Conservation (phyloP, 2,888 invertebrate species). For the Pardosa pseudoannulata region DNA sequence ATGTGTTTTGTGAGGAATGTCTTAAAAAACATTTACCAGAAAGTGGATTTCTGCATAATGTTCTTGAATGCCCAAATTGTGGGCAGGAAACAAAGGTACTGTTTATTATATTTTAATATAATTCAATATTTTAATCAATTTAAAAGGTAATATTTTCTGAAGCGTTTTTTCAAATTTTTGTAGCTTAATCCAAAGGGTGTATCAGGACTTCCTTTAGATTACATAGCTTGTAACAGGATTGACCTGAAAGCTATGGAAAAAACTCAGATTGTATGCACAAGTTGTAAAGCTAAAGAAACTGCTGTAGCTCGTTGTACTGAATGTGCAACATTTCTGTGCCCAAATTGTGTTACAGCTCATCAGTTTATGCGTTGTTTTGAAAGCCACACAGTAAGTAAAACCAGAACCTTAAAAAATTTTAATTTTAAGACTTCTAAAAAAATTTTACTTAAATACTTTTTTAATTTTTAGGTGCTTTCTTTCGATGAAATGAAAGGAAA, state of each 20-base stretch:
- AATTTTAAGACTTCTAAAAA: too few relatives aligned
- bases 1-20: conserved; percentile 96
- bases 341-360: conserved; percentile 95
- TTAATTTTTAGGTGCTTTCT: conserved; percentile 83
- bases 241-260: conserved; percentile 82
- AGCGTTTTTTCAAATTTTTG: too few relatives aligned
- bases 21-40: conserved; percentile 85
- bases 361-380: conserved; percentile 98
- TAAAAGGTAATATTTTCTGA: too few relatives aligned
- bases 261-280: conserved; percentile 87
- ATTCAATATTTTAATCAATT: too few relatives aligned
- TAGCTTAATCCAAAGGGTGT: conserved; percentile 82
- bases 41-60: conserved; percentile 74
- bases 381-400: conserved; percentile 83
- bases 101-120: too few relatives aligned
- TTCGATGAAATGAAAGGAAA: conserved; percentile 89
- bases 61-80: conserved; percentile 81
- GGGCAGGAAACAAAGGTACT: conserved; percentile 89
- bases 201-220: conserved; percentile 88
- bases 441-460: too few relatives aligned
- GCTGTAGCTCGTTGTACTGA: conserved; percentile 92
- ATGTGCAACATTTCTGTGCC: conserved; percentile 94
- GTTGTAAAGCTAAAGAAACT: conserved; percentile 95
- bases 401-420: neutral
- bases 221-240: conserved; percentile 83